Conservation (phyloP, 2,888 invertebrate genomes). For the Drosophila nr. fundita region DNA sequence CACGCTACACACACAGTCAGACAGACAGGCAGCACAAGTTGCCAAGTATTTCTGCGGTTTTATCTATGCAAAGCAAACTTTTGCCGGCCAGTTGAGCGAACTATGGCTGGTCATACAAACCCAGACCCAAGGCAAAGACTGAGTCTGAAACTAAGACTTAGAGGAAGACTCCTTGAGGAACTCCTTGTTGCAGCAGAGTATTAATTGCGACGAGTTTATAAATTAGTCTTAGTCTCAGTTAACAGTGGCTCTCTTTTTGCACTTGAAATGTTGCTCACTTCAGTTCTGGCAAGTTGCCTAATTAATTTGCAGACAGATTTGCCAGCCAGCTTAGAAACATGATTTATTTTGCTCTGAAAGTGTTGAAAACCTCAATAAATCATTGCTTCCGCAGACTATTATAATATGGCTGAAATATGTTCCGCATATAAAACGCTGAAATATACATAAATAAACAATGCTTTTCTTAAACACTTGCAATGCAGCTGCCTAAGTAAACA, state of each 20-base stretch:
- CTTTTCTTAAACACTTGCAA: not conserved
- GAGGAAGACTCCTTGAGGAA: not conserved
- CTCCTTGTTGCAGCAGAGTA: not conserved
- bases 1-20: slow-evolving; percentile 16
- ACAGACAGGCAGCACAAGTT: slow-evolving; percentile 40
- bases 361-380: slow-evolving; percentile 2
- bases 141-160: not conserved
- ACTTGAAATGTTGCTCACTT: slow-evolving; percentile 18
- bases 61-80: slow-evolving; percentile 77
- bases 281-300: slow-evolving; percentile 19
- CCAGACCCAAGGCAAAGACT: slow-evolving; percentile 2
- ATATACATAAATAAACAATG: not conserved
- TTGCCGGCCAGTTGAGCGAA: slow-evolving; percentile 55
- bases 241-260: slow-evolving; percentile 2
- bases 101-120: slow-evolving; percentile 10
- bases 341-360: not conserved
- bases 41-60: slow-evolving; percentile 73
- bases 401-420: not conserved
- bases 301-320: slow-evolving; percentile 40
- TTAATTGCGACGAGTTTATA: slow-evolving; percentile 12
- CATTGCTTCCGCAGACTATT: not conserved
- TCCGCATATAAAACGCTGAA: too few species aligned
- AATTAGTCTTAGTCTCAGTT: slow-evolving; percentile 14
- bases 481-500: not conserved
- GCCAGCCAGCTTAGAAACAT: not conserved